These are phyloP conservation scores for Pterostichus niger DNA, from an alignment of 2,888 invertebrate species.

Conservation along the genomic window DNA sequence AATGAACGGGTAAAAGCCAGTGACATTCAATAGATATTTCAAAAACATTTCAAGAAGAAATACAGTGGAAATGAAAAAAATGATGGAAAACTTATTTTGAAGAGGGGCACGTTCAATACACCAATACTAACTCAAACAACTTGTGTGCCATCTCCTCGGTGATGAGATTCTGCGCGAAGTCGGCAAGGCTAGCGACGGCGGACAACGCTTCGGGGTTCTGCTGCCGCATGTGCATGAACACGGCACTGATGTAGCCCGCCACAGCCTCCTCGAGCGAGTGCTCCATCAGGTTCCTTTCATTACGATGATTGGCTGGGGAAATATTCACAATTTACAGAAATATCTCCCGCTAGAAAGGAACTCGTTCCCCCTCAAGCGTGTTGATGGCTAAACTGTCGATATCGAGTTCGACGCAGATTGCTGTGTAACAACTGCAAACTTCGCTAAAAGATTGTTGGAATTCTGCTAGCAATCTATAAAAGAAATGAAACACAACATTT, in stretches of 20 bases:
- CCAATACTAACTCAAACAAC: constrained; percentile 84
- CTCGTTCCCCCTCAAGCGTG: constrained; percentile 95
- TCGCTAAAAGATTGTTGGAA: constrained; percentile 85
- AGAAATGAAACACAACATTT: too few species aligned
- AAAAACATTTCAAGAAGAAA: too few species aligned
- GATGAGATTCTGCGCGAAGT: constrained; percentile 83
- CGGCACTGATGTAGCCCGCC: constrained; percentile 89
- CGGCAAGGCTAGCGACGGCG: constrained; percentile 78
- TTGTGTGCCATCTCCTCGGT: constrained; percentile 89
- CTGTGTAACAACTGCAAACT: constrained; percentile 87
- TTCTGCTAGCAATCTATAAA: constrained; percentile 83
- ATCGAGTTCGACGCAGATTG: constrained; percentile 93
- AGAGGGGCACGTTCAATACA: too few species aligned
- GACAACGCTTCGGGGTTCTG: constrained; percentile 74
- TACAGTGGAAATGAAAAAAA: too few species aligned
- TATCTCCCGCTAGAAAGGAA: too few species aligned
- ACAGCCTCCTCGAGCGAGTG: constrained; percentile 88
- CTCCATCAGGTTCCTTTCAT: constrained; percentile 94
- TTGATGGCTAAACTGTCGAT: constrained; percentile 95
- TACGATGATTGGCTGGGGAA: constrained; percentile 81
- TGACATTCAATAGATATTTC: too few species aligned
- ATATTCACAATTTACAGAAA: background rate
- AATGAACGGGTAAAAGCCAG: too few species aligned
- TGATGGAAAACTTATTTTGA: too few species aligned
- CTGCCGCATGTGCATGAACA: constrained; percentile 82